Base-by-base conservation (phyloP, 2,888 invertebrate species). In the Pantelozetes paolii region DNA sequence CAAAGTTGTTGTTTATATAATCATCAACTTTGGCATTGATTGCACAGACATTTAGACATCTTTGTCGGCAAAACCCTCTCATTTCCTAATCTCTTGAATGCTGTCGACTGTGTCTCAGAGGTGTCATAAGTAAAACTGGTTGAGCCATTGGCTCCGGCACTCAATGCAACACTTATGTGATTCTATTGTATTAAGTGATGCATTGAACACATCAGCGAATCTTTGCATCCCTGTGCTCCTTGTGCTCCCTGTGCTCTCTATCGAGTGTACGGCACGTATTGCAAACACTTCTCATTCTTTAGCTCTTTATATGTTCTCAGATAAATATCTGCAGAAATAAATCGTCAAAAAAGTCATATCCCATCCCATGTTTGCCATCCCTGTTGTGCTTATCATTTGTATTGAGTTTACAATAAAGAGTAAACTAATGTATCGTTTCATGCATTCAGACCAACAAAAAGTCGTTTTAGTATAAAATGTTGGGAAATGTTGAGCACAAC, bases 291-390 rank as follows among this genome's bases (percentile, higher is more conserved):
- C 62, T 62, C 36, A n/a, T 18, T 62, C 36, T 36, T 20, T 59
- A 9, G 8, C 18, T 28, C 11, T 30, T 32, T 32, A 32, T 62
- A 32, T 62, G 62, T 62, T 48, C 20, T 54, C 32, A 32, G 62
- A 62, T 62, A 62, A 62, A 62, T 62, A 62, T 62, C 62, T 62
- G 36, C 26, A 54, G 54, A 36, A 62, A 62, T 62, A 62, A 62
- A 62, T 62, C 62, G 62, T 32, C 32, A 32, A 62, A 62, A 62
- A 62, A 62, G 62, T 62, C 62, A 62, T 62, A 62, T 62, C 62
- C 62, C 62, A n/a, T 48, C 20, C 20, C 48, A n/a, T n/a, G n/a
- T n/a, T 48, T 1, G 20, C 48, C 20, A 11, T 54, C 54, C 54
- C 54, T 30, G 9, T 32, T 30, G 62, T 32, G 62, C 62, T 62